Evolutionary conservation across 2,888 invertebrate genomes (phyloP), one percentile per base, ranked within the genome.

Genomic region (Stenurella melanura): DNA sequence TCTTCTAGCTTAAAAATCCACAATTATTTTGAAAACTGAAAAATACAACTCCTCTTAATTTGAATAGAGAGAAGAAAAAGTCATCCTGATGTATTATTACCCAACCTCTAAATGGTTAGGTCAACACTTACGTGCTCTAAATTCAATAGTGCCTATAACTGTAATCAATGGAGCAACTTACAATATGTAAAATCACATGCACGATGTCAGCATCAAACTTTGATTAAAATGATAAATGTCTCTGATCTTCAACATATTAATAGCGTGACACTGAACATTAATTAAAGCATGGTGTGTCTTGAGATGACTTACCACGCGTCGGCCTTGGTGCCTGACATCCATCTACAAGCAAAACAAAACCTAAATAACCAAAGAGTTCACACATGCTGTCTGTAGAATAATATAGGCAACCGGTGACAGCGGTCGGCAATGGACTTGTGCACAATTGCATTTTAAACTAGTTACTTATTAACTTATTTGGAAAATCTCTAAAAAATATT

Each of bases 311-410:
- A 90, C 90, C 90, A 88, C 88, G 88, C 89, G 89, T 87, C 90
- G 88, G 88, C 89, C 89, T 88, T 89, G 89, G 87, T 90, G 90
- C 88, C 90, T 88, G 85, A 90, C 89, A 87, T 90, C 90, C 89
- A 90, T 90, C 90, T 90, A 90, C 89, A 90, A 90, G 90, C 89
- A 90, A 90, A 90, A 89, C 86, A 90, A 89, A 89, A 89, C 87
- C 89, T 89, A 87, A 89, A 87, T 89, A 83, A 83, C 81, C 79
- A 82, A 82, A 82, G 70, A 79, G 74, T 73, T 79, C 77, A 78
- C 74, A 73, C 80, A 81, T 81, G 81, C 78, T 30, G 69, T 26
- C 34, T 54, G 54, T 67, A 50, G 60, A 63, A 34, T 54, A 63
- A 42, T 61, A 61, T 72, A 63, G 72, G 72, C 72, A 63, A 72